phyloP scores from a whole-genome alignment of 2,888 invertebrate genomes.

The Melikaiella ostensackeni region DNA sequence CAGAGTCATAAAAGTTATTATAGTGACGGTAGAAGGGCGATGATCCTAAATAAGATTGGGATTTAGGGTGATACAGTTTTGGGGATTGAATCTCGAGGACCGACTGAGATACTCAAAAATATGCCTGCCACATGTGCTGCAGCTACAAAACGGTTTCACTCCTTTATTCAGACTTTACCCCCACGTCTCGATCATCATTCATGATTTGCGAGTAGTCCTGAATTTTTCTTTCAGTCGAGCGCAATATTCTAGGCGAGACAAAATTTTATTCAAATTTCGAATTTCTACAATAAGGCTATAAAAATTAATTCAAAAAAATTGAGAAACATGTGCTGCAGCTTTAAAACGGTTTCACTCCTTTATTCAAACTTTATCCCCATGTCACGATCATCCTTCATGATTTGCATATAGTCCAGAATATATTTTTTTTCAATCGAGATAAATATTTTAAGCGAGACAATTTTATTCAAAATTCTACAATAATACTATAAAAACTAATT shows the following conservation, averaged over 20 bases:
- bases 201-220: conserved; percentile 10
- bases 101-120: conserved; percentile 43
- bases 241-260: not conserved
- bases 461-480: not conserved
- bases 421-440: not conserved
- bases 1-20: conserved; percentile 34
- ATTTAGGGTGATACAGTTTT: conserved; percentile 52
- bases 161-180: conserved; percentile 17
- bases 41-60: conserved; percentile 37
- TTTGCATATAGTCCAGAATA: conserved; percentile 21
- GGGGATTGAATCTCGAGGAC: conserved; percentile 55
- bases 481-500: not conserved
- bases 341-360: conserved; percentile 22
- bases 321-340: not conserved
- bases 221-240: conserved; percentile 3
- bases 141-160: conserved; percentile 25
- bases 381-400: conserved; percentile 1
- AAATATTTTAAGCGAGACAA: not conserved
- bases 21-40: conserved; percentile 22
- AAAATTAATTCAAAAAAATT: not conserved
- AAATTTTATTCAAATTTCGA: not conserved
- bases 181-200: conserved; percentile 14
- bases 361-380: conserved; percentile 15
- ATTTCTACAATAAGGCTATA: not conserved
- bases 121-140: conserved; percentile 47